Base-by-base conservation (phyloP, 1,140 invertebrate species). In the Drosophila baimaii region DNA sequence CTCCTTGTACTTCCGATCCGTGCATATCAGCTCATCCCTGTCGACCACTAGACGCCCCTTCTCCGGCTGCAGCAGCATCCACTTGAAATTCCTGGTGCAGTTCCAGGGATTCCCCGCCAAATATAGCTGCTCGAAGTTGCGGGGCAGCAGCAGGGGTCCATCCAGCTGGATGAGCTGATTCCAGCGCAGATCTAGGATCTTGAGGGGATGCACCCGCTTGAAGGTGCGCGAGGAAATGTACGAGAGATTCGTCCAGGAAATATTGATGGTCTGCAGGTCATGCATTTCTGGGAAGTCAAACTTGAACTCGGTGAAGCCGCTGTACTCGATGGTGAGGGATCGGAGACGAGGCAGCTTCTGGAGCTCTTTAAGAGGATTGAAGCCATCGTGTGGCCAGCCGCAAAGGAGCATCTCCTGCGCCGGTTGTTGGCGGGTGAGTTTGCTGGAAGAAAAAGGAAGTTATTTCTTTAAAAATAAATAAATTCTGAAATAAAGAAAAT, bases 101-200 rank as follows among this genome's bases (percentile, higher is more conserved):
- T 93, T 94, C 93, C 94, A 94, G 9, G 92, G 93, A 92, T 95
- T 95, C 21, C 93, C 92, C 27, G 88, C 86, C 52, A 94, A 72
- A 72, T 92, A 91, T 17, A 94, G 59, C 2, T 91, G 70, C 52
- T 91, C 73, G 15, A 94, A 91, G 4, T 70, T 78, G 5, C 81
- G 57, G 5, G 81, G 64, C 66, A 93, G 76, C 3, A 93, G 41
- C 31, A 90, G 66, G 0, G 79, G 72, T 5, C 92, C 79, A 47
- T 93, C 86, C 35, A 94, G 79, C 9, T 91, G 78, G 5, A 68
- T 69, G 8, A 94, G 68, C 43, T 89, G 61, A 79, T 94, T 94
- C 84, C 93, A 93, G 61, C 93, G 91, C 25, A 94, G 74, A 57
- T 94, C 93, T 2, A 94, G 69, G 1, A 52, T 70, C 61, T 77